These are phyloP conservation scores for Gambusia affinis DNA, from an alignment of 2,113 vertebrate genomes.

Conservation along the genomic window DNA sequence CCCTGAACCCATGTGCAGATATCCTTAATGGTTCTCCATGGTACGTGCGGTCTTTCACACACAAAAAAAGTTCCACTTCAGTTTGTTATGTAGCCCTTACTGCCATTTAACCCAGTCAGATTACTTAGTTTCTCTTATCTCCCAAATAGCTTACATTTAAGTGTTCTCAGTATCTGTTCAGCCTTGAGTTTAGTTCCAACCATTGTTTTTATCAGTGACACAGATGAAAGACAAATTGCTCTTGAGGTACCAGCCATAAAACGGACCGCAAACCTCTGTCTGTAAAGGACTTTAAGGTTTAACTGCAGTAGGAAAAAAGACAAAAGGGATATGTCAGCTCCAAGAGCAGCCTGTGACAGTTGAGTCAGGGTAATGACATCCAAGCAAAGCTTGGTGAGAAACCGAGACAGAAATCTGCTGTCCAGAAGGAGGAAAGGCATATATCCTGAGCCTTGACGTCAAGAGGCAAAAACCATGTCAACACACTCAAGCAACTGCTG, in stretches of 20 bases:
- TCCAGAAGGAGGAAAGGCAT: conserved; percentile 6
- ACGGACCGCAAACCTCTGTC: conserved; percentile 17
- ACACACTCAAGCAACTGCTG: conserved; percentile 23
- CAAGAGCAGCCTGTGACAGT: conserved; percentile 45
- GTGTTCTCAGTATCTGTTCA: conserved; percentile 56
- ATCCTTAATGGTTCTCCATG: conserved; percentile 51
- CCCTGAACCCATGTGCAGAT: conserved; percentile 57
- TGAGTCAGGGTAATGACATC: conserved; percentile 44
- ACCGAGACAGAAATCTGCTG: conserved; percentile 24
- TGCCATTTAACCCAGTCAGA: conserved; percentile 68
- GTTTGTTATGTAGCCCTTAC: conserved; percentile 74
- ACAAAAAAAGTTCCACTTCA: conserved; percentile 39
- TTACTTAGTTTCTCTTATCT: conserved; percentile 72
- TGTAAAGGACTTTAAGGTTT: conserved; percentile 47
- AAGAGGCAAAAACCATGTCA: conserved; percentile 27
- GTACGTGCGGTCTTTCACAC: conserved; percentile 59
- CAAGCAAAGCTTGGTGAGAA: conserved; percentile 26
- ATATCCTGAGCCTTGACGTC: conserved; percentile 27
- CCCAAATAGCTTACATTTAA: conserved; percentile 47
- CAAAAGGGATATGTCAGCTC: conserved; percentile 41
- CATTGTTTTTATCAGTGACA: conserved; percentile 61
- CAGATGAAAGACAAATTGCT: conserved; percentile 66
- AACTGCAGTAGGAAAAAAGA: conserved; percentile 28
- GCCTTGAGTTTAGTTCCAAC: conserved; percentile 62
- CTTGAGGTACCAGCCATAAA: conserved; percentile 25